These are phyloP conservation scores for Lycorma delicatula DNA, from an alignment of 1,140 invertebrate species.

Conservation along the genomic window DNA sequence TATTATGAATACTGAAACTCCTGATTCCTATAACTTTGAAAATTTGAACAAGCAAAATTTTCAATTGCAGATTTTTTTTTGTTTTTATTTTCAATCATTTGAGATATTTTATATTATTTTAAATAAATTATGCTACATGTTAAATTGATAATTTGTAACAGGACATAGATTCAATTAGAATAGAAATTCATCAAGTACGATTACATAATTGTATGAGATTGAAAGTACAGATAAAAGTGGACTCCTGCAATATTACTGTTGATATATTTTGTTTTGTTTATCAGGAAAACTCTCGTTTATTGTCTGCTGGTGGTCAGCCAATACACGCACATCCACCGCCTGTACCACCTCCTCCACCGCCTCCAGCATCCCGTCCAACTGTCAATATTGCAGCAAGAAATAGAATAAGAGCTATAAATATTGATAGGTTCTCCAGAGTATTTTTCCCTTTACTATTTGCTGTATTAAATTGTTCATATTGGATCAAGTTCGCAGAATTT, in stretches of 20 bases:
- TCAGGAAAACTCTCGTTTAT: constrained; percentile 46
- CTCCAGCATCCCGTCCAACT: constrained; percentile 35
- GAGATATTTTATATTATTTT: neutral
- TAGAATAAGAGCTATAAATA: constrained; percentile 67
- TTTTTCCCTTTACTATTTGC: constrained; percentile 82
- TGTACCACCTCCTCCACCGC: constrained; percentile 37
- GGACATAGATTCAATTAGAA: neutral
- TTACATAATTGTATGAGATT: neutral
- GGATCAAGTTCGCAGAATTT: constrained; percentile 80
- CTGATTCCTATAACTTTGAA: too few species aligned
- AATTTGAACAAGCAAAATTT: too few species aligned
- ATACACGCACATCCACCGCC: constrained; percentile 33
- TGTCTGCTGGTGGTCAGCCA: constrained; percentile 42
- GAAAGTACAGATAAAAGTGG: neutral
- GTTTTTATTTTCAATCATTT: neutral
- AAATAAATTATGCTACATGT: neutral
- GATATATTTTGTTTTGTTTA: constrained; percentile 22
- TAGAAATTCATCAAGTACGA: neutral
- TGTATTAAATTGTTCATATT: constrained; percentile 76
- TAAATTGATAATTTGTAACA: neutral
- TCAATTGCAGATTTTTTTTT: too few species aligned
- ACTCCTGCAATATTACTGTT: neutral
- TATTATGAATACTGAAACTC: too few species aligned
- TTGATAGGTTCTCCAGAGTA: constrained; percentile 75
- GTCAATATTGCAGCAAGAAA: constrained; percentile 49